Evolutionary conservation across 1,140 invertebrate genomes (phyloP).

Genomic region (Sogatella furcifera): DNA sequence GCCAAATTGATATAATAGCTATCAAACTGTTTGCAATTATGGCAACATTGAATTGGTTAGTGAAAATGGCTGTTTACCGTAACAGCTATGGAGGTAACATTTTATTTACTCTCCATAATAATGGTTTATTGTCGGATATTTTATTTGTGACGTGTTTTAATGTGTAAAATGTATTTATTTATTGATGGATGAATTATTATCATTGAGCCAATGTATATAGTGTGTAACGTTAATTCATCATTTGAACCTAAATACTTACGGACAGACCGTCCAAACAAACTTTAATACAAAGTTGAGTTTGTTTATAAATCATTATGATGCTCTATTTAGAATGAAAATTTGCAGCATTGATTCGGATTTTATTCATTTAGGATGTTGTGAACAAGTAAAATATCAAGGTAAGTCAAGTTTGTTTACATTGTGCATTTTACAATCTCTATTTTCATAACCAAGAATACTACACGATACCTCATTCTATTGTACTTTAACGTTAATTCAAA

Average conservation of each 20-base stretch:
- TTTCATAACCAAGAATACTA: too few species aligned
- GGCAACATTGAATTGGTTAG: slow-evolving; percentile 23
- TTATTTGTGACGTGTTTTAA: background rate
- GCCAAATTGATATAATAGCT: slow-evolving; percentile 12
- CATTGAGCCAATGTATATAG: background rate
- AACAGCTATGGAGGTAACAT: background rate
- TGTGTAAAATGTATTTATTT: background rate
- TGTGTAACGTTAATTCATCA: background rate
- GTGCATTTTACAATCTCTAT: too few species aligned
- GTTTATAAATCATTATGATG: too few species aligned
- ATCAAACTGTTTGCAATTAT: slow-evolving; percentile 13
- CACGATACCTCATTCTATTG: too few species aligned
- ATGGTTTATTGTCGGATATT: background rate
- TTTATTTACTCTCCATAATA: background rate
- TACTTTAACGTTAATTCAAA: background rate
- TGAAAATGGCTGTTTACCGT: slow-evolving; percentile 22
- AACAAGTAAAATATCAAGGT: too few species aligned
- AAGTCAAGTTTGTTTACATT: too few species aligned
- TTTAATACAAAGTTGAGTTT: too few species aligned
- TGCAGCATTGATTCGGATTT: background rate
- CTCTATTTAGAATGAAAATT: background rate
- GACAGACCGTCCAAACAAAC: slow-evolving; percentile 1
- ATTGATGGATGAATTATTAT: background rate
- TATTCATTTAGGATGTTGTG: background rate
- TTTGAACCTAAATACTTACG: slow-evolving; percentile 2